Evolutionary conservation across 92 coral and sea anemone genomes (phyloP).

Genomic region (Actinernus sp.): DNA sequence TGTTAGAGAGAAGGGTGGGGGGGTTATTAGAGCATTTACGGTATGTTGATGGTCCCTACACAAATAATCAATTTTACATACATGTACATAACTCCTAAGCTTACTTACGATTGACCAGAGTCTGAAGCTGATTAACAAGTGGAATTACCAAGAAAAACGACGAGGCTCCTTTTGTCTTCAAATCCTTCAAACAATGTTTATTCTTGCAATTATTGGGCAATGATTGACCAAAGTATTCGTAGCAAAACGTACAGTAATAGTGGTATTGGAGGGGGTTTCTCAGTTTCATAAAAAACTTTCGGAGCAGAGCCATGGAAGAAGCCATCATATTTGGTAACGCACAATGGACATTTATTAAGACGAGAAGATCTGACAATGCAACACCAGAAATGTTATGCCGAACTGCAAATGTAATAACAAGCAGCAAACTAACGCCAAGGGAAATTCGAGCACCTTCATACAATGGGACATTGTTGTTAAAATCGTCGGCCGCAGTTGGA

Average conservation of each 20-base stretch:
- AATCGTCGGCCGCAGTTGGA: too few relatives aligned
- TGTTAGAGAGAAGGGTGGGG: too few relatives aligned
- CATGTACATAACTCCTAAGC: too few relatives aligned
- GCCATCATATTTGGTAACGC: constrained; percentile 51
- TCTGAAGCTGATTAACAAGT: too few relatives aligned
- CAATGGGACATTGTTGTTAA: constrained; percentile 12
- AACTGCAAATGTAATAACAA: constrained; percentile 59
- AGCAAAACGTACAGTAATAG: constrained; percentile 64
- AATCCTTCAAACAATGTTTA: constrained; percentile 44
- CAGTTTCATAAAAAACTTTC: constrained; percentile 31
- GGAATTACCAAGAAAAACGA: too few relatives aligned
- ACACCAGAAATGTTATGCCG: constrained; percentile 52
- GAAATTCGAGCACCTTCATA: constrained; percentile 13
- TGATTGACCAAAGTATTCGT: constrained; percentile 41
- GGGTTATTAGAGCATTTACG: too few relatives aligned
- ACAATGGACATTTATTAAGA: constrained; percentile 46
- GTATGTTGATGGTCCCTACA: too few relatives aligned
- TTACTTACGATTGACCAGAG: too few relatives aligned
- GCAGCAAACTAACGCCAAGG: constrained; percentile 39
- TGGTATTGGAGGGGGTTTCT: constrained; percentile 56
- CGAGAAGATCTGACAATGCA: constrained; percentile 54
- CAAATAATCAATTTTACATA: too few relatives aligned
- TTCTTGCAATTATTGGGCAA: constrained; percentile 21
- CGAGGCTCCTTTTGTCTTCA: too few relatives aligned
- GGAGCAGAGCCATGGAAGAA: constrained; percentile 25